phyloP scores from a whole-genome alignment of 2,888 invertebrate species.

The Sinopyrophorus schimmeli region DNA sequence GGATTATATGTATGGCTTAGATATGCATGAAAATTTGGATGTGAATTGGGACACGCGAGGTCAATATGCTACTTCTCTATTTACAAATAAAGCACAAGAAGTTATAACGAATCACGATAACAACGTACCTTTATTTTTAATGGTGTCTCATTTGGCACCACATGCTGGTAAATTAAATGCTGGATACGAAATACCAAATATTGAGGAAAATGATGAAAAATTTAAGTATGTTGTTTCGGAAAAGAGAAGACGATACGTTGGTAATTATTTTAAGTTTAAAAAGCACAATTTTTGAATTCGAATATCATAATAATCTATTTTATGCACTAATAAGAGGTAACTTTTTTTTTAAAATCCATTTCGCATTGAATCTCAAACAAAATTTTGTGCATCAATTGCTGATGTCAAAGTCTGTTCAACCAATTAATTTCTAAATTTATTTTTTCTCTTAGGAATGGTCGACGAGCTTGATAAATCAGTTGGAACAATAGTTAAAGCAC shows the following conservation, averaged over 20 bases:
- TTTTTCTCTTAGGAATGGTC: slow-evolving; percentile 71
- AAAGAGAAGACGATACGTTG: slow-evolving; percentile 70
- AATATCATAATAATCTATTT: too few relatives aligned
- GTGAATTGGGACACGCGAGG: slow-evolving; percentile 60
- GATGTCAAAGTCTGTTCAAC: too few relatives aligned
- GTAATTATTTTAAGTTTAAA: too few relatives aligned
- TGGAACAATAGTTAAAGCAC: slow-evolving; percentile 71
- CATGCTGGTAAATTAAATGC: slow-evolving; percentile 72
- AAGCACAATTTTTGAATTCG: too few relatives aligned
- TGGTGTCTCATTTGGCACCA: slow-evolving; percentile 76
- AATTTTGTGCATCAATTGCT: too few relatives aligned
- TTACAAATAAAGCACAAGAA: slow-evolving; percentile 66
- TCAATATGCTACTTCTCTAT: slow-evolving; percentile 71
- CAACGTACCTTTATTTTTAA: slow-evolving; percentile 71
- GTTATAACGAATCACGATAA: slow-evolving; percentile 64
- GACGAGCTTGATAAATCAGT: slow-evolving; percentile 83
- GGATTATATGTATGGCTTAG: slow-evolving; percentile 50
- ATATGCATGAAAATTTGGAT: slow-evolving; percentile 53
- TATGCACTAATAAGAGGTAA: too few relatives aligned
- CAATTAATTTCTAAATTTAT: not conserved
- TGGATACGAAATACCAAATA: slow-evolving; percentile 69
- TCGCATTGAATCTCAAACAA: too few relatives aligned
- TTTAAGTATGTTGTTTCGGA: slow-evolving; percentile 69
- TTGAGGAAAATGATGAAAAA: slow-evolving; percentile 61
- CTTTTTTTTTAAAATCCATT: too few relatives aligned